Evolutionary conservation across 2,113 vertebrate genomes (phyloP).

Genomic region (Melospiza melodia): DNA sequence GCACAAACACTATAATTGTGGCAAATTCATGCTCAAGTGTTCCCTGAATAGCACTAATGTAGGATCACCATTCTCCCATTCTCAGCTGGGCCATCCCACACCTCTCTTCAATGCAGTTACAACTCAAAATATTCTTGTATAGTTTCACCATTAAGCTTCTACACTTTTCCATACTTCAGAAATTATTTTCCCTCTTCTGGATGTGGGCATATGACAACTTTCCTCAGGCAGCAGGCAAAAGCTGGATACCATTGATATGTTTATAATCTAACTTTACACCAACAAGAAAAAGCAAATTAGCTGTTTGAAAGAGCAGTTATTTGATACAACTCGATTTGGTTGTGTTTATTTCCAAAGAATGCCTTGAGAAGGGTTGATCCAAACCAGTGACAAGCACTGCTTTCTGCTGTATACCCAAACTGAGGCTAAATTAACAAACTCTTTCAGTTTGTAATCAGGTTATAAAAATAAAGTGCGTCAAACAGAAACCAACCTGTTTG

Average conservation of each 20-base stretch:
- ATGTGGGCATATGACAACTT: background rate
- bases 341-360: slow-evolving; percentile 51
- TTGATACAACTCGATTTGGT: slow-evolving; percentile 12
- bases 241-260: background rate
- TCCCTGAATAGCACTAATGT: background rate
- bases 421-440: slow-evolving; percentile 47
- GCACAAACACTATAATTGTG: accelerated
- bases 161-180: background rate
- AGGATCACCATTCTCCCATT: background rate
- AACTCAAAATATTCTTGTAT: background rate
- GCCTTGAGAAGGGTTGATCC: background rate
- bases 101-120: background rate
- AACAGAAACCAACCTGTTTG: slow-evolving; percentile 63
- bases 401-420: slow-evolving; percentile 28
- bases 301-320: background rate
- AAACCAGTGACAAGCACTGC: slow-evolving; percentile 24
- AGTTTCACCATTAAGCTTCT: background rate
- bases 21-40: background rate
- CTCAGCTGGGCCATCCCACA: background rate
- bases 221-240: slow-evolving; percentile 29
- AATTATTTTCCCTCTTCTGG: background rate
- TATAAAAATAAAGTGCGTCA: slow-evolving; percentile 67
- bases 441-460: slow-evolving; percentile 65
- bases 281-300: slow-evolving; percentile 10
- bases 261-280: slow-evolving; percentile 29